These are phyloP conservation scores for Dioctria rufipes DNA, from an alignment of 2,888 invertebrate species.

Conservation along the genomic window DNA sequence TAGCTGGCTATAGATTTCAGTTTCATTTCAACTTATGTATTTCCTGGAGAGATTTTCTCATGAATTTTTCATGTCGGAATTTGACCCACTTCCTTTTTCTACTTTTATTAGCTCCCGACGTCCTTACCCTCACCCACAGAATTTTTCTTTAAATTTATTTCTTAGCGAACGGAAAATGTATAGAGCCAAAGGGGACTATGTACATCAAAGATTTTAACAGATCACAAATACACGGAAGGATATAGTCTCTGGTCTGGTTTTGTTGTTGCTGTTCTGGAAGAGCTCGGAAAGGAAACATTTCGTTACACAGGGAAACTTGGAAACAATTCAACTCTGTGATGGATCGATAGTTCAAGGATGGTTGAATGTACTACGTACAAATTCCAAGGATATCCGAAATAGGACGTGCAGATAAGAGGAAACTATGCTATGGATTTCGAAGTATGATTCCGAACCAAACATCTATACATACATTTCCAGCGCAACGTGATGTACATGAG, in stretches of 20 bases:
- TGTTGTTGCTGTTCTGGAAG: conserved; percentile 4
- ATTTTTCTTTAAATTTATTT: conserved; percentile 13
- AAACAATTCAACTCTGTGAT: conserved; percentile 48
- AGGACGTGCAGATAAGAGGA: conserved; percentile 42
- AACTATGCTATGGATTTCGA: not conserved
- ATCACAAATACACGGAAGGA: conserved; percentile 43
- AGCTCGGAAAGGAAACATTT: not conserved
- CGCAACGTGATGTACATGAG: not conserved
- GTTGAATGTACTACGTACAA: conserved; percentile 10
- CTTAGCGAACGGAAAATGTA: conserved; percentile 25
- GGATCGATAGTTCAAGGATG: conserved; percentile 50
- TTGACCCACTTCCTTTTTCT: conserved; percentile 29
- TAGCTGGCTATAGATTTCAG: conserved; percentile 26
- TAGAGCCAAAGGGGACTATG: conserved; percentile 12
- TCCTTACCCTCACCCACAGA: too few relatives aligned
- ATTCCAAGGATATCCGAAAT: conserved; percentile 51
- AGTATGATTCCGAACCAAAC: conserved; percentile 26
- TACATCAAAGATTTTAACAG: conserved; percentile 21
- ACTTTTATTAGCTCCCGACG: too few relatives aligned
- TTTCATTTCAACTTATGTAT: conserved; percentile 38
- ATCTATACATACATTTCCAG: not conserved
- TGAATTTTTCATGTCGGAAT: conserved; percentile 48
- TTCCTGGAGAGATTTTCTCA: conserved; percentile 35
- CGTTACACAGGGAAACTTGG: conserved; percentile 28
- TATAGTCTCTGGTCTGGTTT: not conserved